Base-by-base conservation (phyloP, 2,888 invertebrate genomes). In the Schizaphis graminum region DNA sequence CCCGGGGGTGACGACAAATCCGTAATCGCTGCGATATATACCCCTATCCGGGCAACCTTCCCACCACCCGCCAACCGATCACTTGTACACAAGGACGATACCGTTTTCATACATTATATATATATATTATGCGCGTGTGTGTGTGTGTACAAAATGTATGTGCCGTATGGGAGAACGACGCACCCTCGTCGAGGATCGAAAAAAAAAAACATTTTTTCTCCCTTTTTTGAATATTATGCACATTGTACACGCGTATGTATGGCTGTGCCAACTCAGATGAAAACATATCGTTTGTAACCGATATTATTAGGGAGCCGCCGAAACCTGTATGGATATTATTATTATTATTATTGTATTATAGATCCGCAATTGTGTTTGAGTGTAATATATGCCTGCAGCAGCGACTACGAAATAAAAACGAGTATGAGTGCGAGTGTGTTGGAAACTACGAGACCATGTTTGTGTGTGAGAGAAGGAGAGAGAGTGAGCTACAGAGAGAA, bases 251-350 rank as follows among this genome's bases (percentile, higher is more conserved):
- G 35, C 85, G 56, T 85, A 77, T 77, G 56, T 85, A 77, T 77
- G 77, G 56, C 49, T 49, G 93, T 85, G 93, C 93, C 84, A 77
- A 93, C 93, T 90, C 93, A 85, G 90, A 93, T 21, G 93, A 93
- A 93, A 93, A 93, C 93, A 85, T 90, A 90, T 93, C 93, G 93
- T 93, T 93, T 93, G 93, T 90, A 93, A 93, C 90, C 77, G 93
- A 93, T 93, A 93, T 93, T 90, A 90, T 89, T 90, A 28, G 61
- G 92, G 92, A 67, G 87, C 92, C 87, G 87, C 92, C 87, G 61
- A 61, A 88, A 92, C 92, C 87, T 87, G 87, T 61, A 86, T 49
- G n/a, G 44, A 41, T 91, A 85, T 85, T 57, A 57, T 91, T 90
- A 90, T 90, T 90, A 88, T 89, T 89, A 89, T 89, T 89, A 89